Conservation (phyloP, 2,113 vertebrate genomes). For the Shinisaurus crocodilurus region DNA sequence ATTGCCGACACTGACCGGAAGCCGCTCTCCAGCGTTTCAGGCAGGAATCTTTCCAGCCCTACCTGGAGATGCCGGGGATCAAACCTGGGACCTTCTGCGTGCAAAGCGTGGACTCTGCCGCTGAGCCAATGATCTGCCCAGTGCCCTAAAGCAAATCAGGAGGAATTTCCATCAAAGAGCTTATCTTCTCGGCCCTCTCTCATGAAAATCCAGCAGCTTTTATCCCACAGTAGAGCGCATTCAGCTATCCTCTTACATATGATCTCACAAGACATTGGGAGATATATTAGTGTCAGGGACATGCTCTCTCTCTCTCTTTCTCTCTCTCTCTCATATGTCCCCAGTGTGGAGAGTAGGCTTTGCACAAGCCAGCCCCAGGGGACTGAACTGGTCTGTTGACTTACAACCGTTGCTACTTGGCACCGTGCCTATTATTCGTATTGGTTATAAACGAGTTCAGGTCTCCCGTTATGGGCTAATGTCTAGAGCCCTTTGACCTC, state of each 20-base stretch:
- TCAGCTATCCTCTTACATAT: slow-evolving; percentile 30
- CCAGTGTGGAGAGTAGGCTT: slow-evolving; percentile 31
- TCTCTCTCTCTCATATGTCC: neutral
- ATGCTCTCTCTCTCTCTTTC: neutral
- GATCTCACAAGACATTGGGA: neutral
- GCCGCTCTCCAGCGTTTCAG: too few relatives aligned
- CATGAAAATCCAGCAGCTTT: slow-evolving; percentile 13
- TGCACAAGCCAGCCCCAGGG: slow-evolving; percentile 32
- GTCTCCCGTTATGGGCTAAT: slow-evolving; percentile 72
- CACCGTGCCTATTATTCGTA: slow-evolving; percentile 30
- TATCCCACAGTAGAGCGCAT: neutral
- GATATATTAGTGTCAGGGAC: slow-evolving; percentile 54
- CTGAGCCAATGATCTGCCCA: neutral
- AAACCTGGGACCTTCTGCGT: too few relatives aligned
- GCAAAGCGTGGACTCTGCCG: too few relatives aligned
- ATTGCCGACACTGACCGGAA: too few relatives aligned
- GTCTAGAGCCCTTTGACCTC: slow-evolving; percentile 76
- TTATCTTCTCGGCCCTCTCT: neutral
- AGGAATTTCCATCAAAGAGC: neutral
- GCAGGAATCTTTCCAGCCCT: too few relatives aligned
- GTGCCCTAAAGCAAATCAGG: slow-evolving; percentile 18
- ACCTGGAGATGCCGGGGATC: too few relatives aligned
- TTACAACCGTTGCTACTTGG: neutral
- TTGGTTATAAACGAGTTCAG: slow-evolving; percentile 66
- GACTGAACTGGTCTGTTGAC: slow-evolving; percentile 60